Conservation (phyloP, 2,797 vertebrate genomes). For the Onychomys arenicola region DNA sequence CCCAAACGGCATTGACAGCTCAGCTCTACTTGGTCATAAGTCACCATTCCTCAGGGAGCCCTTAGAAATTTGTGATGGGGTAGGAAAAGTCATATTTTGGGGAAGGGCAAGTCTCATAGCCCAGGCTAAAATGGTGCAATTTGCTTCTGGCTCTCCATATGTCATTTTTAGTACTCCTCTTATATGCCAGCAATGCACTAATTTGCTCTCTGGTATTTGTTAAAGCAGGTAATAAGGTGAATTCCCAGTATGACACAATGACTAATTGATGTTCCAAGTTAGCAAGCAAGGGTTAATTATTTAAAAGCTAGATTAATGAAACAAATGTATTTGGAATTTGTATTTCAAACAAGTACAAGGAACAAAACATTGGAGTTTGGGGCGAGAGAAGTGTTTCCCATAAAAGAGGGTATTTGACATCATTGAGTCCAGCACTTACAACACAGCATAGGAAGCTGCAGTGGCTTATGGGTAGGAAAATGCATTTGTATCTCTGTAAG, state of each 20-base stretch:
- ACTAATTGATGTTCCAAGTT: neutral
- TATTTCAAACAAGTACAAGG: neutral
- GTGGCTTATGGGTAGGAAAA: neutral
- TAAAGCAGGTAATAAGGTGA: conserved; percentile 37
- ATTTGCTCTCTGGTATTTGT: conserved; percentile 8
- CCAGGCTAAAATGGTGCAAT: neutral
- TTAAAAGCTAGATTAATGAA: conserved; percentile 49
- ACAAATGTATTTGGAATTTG: conserved; percentile 11
- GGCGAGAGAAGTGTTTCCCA: neutral
- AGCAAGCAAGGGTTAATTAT: neutral
- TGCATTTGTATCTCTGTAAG: neutral
- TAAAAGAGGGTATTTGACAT: neutral
- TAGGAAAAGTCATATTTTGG: conserved; percentile 46
- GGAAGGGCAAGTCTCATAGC: conserved; percentile 33
- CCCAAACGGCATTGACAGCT: conserved; percentile 49
- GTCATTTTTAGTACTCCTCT: conserved; percentile 44
- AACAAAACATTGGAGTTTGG: neutral
- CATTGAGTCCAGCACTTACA: neutral
- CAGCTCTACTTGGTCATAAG: conserved; percentile 58
- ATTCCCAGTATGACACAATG: neutral
- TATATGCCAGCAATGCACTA: neutral
- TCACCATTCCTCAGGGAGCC: conserved; percentile 56
- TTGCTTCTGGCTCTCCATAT: neutral
- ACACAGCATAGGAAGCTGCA: neutral
- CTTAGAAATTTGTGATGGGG: conserved; percentile 25